Percentiles rank a stretch among this genome's conserved stretches.
Conservation (phyloP, 2,797 vertebrate genomes). For the Sebastes hubbsi region DNA sequence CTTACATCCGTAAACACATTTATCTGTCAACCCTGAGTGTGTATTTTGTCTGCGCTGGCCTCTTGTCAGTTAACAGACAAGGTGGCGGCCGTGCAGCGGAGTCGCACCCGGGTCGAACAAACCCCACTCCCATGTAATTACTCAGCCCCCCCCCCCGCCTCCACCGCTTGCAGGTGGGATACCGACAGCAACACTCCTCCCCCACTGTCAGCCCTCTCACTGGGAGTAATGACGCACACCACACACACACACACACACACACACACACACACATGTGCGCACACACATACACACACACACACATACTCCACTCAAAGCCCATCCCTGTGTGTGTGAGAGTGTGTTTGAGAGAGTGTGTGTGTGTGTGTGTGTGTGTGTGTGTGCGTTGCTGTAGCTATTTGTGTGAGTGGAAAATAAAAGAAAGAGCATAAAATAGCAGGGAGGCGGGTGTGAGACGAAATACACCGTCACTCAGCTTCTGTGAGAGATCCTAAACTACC, state of each 20-base stretch:
- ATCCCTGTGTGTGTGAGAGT: not conserved
- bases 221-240: slow-evolving; percentile 68
- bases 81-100: slow-evolving; percentile 16
- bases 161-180: slow-evolving; percentile 45
- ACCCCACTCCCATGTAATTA: slow-evolving; percentile 70
- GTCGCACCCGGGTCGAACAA: slow-evolving; percentile 33
- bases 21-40: slow-evolving; percentile 10
- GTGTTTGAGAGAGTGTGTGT: no score
- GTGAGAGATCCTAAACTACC: slow-evolving; percentile 15
- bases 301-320: slow-evolving; percentile 29
- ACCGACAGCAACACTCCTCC: slow-evolving; percentile 56
- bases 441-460: slow-evolving; percentile 42
- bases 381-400: not conserved
- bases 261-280: no score
- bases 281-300: not conserved
- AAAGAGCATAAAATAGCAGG: slow-evolving; percentile 13
- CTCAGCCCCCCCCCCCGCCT: slow-evolving; percentile 26
- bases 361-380: not conserved
- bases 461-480: slow-evolving; percentile 53
- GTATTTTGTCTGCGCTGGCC: not conserved
- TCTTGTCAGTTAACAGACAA: slow-evolving; percentile 31
- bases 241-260: slow-evolving; percentile 28
- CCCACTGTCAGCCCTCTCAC: slow-evolving; percentile 46
- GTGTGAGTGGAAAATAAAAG: slow-evolving; percentile 22
- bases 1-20: not conserved